Evolutionary conservation across 2,113 vertebrate species (phyloP), one percentile per base, ranked within the genome.

Genomic region (Rhinogobius similis): DNA sequence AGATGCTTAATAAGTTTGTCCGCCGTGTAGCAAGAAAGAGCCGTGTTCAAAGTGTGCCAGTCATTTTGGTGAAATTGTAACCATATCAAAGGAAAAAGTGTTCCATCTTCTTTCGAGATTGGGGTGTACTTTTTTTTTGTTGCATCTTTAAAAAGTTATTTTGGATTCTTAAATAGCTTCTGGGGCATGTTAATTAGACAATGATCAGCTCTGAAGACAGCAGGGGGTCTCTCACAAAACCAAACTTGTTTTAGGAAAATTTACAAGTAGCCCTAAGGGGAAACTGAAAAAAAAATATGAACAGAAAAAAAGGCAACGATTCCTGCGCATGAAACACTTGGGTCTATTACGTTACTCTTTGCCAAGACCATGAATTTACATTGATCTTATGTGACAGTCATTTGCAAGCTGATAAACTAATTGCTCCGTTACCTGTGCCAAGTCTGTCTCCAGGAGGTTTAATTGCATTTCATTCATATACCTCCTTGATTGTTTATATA

Each of bases 171-270:
- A 18, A 61, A 32, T 16, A 83, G 78, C 84, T 83, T 75, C 79
- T 72, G 77, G 78, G 77, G 79, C 73, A 81, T 71, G 72, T 79
- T 83, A 87, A 87, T 89, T 86, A 81, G 68, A 75, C 77, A 68
- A 61, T 86, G 89, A 89, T 83, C 67, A 76, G 77, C 80, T 75
- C 69, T 82, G 73, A 56, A 62, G 69, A 80, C 88, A 69, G 75
- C 62, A 5, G 82, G 79, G 81, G 73, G 81, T 81, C 77, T 65
- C 65, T 75, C 38, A 81, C 68, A 65, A 29, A 59, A 64, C 62
- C 16, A 50, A 79, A 72, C 62, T 65, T 27, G 32, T 69, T 86
- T 78, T 73, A 79, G 82, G 73, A 77, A 79, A 78, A 66, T 72
- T 66, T 71, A 56, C 64, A 68, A 76, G 65, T 46, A 78, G 69